Evolutionary conservation across 2,113 vertebrate genomes (phyloP).

Genomic region (Stegastes partitus): DNA sequence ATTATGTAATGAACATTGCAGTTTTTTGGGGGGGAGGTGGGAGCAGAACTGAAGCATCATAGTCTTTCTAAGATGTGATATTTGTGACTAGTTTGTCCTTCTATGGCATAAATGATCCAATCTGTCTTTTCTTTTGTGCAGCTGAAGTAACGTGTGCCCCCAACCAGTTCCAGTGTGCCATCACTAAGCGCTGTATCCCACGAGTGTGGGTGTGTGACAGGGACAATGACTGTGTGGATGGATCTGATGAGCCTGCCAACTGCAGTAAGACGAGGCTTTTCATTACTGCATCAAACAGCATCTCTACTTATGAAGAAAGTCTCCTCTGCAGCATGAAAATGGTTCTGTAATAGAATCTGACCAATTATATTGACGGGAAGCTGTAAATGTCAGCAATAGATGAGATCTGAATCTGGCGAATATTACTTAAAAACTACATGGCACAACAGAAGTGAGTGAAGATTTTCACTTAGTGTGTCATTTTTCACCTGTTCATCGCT

Average conservation of each 20-base stretch:
- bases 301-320: slow-evolving; percentile 6
- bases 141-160: slow-evolving; percentile 97
- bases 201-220: slow-evolving; percentile 98
- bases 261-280: slow-evolving; percentile 90
- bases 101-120: not conserved
- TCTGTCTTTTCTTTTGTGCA: slow-evolving; percentile 72
- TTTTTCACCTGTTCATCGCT: not conserved
- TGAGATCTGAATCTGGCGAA: not conserved
- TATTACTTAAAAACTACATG: not conserved
- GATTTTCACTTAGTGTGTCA: not conserved
- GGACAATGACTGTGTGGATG: slow-evolving; percentile 97
- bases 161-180: slow-evolving; percentile 98
- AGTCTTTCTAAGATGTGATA: not conserved
- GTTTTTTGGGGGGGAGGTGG: no score
- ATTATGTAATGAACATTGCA: not conserved
- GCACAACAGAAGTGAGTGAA: not conserved
- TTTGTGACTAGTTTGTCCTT: slow-evolving; percentile 15
- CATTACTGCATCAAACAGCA: not conserved
- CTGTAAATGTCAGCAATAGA: not conserved
- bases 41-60: not conserved
- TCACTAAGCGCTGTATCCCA: slow-evolving; percentile 98
- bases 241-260: slow-evolving; percentile 96
- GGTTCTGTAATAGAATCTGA: not conserved
- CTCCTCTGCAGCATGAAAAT: not conserved
- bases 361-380: not conserved